A percentile compares a stretch with the other conserved stretches of the same genome.
Evolutionary conservation across 1,140 invertebrate species (phyloP).

Genomic region (Paralvinella palmiformis): DNA sequence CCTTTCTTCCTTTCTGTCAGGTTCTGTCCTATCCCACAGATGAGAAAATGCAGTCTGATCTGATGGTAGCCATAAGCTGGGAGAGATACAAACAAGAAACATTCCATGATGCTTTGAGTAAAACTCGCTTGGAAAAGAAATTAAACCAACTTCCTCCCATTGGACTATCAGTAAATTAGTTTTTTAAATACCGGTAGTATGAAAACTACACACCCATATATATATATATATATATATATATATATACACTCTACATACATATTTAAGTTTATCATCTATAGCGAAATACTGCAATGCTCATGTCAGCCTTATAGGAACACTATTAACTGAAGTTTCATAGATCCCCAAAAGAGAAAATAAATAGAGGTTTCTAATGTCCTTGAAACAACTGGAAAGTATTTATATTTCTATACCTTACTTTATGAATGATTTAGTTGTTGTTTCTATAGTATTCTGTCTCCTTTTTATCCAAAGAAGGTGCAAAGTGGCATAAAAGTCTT

Average conservation of each 20-base stretch:
- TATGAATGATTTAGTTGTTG: no score
- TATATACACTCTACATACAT: background rate
- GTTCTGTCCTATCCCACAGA: conserved; percentile 33
- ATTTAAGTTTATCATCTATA: background rate
- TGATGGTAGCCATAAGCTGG: conserved; percentile 30
- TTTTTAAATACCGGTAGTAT: background rate
- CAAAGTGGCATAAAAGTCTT: no score
- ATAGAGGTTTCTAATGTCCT: no score
- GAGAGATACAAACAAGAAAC: conserved; percentile 12
- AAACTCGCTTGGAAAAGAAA: background rate
- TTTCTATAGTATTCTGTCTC: no score
- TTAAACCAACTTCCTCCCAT: background rate
- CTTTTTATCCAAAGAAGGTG: no score
- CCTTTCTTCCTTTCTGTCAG: conserved; percentile 22
- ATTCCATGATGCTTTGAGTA: background rate
- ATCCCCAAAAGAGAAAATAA: no score
- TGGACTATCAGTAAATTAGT: background rate
- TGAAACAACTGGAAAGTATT: no score
- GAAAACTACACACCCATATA: background rate
- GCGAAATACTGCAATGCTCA: no score
- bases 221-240: background rate
- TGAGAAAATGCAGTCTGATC: conserved; percentile 27
- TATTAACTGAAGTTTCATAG: no score
- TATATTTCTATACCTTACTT: no score
- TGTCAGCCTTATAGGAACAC: no score